Evolutionary conservation across 2,888 invertebrate species (phyloP).

Genomic region (Aspidiotus rigidus): DNA sequence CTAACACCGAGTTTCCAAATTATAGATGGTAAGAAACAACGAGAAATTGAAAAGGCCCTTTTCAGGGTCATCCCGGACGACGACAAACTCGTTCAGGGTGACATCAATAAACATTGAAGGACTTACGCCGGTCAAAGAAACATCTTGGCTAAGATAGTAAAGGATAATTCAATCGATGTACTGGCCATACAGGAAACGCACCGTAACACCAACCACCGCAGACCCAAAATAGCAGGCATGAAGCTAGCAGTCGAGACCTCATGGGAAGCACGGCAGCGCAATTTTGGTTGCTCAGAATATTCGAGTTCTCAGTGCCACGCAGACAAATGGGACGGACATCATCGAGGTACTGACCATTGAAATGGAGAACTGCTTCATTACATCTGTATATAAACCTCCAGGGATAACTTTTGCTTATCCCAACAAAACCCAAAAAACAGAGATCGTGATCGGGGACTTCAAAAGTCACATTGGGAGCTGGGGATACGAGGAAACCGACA

Average conservation of each 20-base stretch:
- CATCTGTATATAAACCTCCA: constrained; percentile 34
- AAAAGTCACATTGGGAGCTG: too few species aligned
- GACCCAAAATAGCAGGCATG: constrained; percentile 13
- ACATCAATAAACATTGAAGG: too few species aligned
- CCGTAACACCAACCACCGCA: not conserved
- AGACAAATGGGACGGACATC: too few species aligned
- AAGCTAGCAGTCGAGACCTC: constrained; percentile 18
- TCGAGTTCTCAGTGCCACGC: constrained; percentile 1
- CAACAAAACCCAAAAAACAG: too few species aligned
- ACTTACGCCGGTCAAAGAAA: too few species aligned
- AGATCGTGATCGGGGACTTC: too few species aligned
- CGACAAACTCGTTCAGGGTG: constrained; percentile 7
- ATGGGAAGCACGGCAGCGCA: constrained; percentile 22
- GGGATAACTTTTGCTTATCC: too few species aligned
- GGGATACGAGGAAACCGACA: too few species aligned
- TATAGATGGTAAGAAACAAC: not conserved
- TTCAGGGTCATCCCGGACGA: constrained; percentile 18
- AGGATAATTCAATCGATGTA: too few species aligned
- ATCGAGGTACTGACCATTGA: constrained; percentile 32
- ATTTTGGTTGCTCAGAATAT: constrained; percentile 16
- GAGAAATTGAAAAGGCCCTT: constrained; percentile 24
- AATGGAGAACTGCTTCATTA: constrained; percentile 29
- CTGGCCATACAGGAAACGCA: too few species aligned
- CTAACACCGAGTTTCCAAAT: not conserved
- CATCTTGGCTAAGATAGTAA: too few species aligned